Base-by-base conservation (phyloP, 2,888 invertebrate species). In the Pollenia labialis region DNA sequence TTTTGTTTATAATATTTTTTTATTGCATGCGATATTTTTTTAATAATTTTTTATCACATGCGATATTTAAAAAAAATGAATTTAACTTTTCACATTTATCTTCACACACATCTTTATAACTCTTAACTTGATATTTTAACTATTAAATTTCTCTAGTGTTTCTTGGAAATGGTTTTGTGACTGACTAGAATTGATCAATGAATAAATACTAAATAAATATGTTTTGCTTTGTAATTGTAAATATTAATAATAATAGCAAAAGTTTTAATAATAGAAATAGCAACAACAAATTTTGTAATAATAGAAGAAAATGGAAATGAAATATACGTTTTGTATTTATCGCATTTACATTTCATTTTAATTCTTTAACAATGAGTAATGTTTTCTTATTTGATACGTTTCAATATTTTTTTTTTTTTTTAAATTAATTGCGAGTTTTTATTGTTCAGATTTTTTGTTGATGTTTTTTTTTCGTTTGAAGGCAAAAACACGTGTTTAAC, bases 401-500 rank as follows among this genome's bases (percentile, higher is more conserved):
- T 48, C 42, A 56, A 46, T 66, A 32, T 54, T 66, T 64, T 64
- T 64, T n/a, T 66, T 56, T 32, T 54, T 66, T 64, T 64, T 64
- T n/a, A 56, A 66, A 66, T 66, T 58, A 68, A 48, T 58, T 56
- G 46, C 56, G 16, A 48, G 40, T 56, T 48, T 16, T 6, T 56
- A 7, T 18, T 23, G 1, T 46, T 4, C 11, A 40, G 48, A 68
- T 32, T 23, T 18, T 50, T 42, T 77, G 23, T n/a, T 56, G 14
- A 11, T 11, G n/a, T 64, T 48, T 54, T 64, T 40, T 54, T 23
- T 58, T 10, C n/a, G 42, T 40, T 64, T 74, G 64, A 81, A 81
- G 72, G 81, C 48, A 69, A 69, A 23, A 82, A 54, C 69, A 76
- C 54, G 54, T 71, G 76, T 76, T 82, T 46, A 44, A 11, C 46